Conservation (phyloP, 2,797 vertebrate species). For the Euphonia xanthogaster region DNA sequence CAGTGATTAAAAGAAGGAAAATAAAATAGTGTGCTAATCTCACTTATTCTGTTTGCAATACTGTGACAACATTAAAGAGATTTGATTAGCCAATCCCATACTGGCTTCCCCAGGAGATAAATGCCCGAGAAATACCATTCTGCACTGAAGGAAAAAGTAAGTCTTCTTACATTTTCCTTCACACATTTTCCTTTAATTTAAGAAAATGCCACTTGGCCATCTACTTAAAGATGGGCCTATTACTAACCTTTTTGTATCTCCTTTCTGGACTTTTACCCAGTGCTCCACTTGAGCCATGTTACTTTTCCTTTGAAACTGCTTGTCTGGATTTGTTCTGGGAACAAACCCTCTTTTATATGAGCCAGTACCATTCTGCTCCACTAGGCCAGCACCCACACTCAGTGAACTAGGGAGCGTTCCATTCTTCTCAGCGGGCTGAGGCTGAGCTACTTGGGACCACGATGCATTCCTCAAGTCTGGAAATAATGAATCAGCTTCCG, state of each 20-base stretch:
- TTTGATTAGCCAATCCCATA: not conserved
- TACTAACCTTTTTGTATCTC: slow-evolving; percentile 81
- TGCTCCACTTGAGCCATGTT: slow-evolving; percentile 91
- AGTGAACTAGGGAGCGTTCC: slow-evolving; percentile 74
- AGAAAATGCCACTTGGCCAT: not conserved
- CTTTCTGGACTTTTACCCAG: slow-evolving; percentile 95
- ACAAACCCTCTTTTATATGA: slow-evolving; percentile 82
- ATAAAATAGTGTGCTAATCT: not conserved
- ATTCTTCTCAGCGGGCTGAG: slow-evolving; percentile 80
- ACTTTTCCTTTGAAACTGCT: slow-evolving; percentile 89
- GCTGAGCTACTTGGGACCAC: slow-evolving; percentile 68
- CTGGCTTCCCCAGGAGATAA: not conserved
- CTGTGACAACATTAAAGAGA: not conserved
- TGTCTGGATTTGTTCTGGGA: slow-evolving; percentile 80
- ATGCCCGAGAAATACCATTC: not conserved
- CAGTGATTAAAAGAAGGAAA: not conserved
- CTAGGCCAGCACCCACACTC: slow-evolving; percentile 70
- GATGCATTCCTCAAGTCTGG: slow-evolving; percentile 72
- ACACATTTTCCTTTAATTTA: not conserved
- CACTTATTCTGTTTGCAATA: not conserved
- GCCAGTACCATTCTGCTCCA: slow-evolving; percentile 87
- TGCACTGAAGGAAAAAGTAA: not conserved
- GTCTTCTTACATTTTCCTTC: not conserved
- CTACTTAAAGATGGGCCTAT: not conserved
- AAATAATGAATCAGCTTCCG: slow-evolving; percentile 80